These are phyloP conservation scores for Bursaphelenchus mucronatus DNA, from an alignment of 1,140 invertebrate species.

Conservation along the genomic window DNA sequence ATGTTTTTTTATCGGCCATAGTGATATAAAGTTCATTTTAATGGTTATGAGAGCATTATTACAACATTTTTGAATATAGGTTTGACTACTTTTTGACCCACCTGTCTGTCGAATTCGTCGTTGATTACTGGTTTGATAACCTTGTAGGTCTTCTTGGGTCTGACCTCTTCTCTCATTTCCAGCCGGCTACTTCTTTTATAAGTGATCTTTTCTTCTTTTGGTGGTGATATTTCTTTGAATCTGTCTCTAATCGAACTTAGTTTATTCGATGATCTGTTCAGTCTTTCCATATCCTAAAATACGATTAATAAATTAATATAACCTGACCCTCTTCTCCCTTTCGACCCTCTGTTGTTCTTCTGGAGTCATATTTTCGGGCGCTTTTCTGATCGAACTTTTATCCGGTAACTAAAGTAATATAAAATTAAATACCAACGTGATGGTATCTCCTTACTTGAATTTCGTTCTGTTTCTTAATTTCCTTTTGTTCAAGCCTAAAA, in stretches of 20 bases:
- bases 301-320: not conserved
- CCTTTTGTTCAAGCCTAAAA: too few relatives aligned
- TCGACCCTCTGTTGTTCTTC: too few relatives aligned
- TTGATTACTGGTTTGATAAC: constrained; percentile 53
- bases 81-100: constrained; percentile 13
- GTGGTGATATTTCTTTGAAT: constrained; percentile 34
- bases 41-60: constrained; percentile 1
- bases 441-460: too few relatives aligned
- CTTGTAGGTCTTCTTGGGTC: constrained; percentile 46
- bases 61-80: not conserved
- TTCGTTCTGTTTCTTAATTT: too few relatives aligned
- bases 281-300: not conserved
- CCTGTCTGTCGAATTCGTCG: constrained; percentile 57
- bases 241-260: constrained; percentile 48
- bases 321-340: not conserved
- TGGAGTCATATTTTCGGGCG: too few relatives aligned
- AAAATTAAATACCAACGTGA: too few relatives aligned
- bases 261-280: constrained; percentile 40
- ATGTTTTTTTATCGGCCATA: not conserved
- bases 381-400: too few relatives aligned
- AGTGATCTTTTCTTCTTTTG: constrained; percentile 43
- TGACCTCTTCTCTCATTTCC: constrained; percentile 25
- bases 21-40: not conserved
- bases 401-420: too few relatives aligned
- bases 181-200: constrained; percentile 55